These are phyloP conservation scores for Pycnomerus fuliginosus DNA, from an alignment of 2,888 invertebrate genomes.

Conservation along the genomic window DNA sequence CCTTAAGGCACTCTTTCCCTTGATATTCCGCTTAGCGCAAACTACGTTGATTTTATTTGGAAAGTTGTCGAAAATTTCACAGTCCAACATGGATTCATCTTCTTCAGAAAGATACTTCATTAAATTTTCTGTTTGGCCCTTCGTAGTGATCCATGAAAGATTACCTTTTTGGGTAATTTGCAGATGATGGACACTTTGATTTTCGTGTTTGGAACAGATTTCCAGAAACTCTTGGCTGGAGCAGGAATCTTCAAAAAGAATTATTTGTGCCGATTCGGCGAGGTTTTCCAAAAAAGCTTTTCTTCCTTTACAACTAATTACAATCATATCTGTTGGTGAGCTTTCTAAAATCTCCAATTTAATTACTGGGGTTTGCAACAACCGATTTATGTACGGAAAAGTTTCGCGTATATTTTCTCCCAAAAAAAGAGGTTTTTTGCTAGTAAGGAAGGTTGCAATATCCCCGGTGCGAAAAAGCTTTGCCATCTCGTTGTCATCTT, in stretches of 20 bases:
- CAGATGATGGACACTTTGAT: not conserved
- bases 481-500: too few relatives aligned
- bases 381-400: too few relatives aligned
- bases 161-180: not conserved
- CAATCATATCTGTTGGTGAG: too few relatives aligned
- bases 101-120: too few relatives aligned
- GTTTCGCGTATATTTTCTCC: too few relatives aligned
- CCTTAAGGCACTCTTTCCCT: not conserved
- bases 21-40: not conserved
- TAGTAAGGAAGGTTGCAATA: too few relatives aligned
- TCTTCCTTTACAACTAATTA: not conserved
- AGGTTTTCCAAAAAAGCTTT: not conserved
- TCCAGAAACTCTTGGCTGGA: not conserved
- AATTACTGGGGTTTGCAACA: too few relatives aligned
- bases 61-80: not conserved
- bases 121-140: too few relatives aligned
- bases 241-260: not conserved
- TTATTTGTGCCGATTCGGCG: not conserved
- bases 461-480: too few relatives aligned
- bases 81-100: not conserved
- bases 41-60: not conserved
- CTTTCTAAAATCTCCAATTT: too few relatives aligned
- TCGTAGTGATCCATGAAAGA: not conserved
- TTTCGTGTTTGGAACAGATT: not conserved
- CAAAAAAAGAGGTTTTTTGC: too few relatives aligned